Evolutionary conservation across 2,797 vertebrate species (phyloP).

Genomic region (Spinus olivaceus): DNA sequence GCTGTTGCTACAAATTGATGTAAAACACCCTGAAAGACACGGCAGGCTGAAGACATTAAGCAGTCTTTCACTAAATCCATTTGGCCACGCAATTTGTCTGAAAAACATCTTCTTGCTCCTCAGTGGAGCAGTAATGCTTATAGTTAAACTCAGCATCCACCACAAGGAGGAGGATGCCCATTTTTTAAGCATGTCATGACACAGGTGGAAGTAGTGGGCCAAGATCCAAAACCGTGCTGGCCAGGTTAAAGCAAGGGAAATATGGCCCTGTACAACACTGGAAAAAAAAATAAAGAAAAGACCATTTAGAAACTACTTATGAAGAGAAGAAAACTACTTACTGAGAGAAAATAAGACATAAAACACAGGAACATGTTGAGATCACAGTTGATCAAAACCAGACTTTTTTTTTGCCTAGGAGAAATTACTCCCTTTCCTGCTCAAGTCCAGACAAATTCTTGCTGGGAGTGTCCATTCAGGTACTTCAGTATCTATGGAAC

Average conservation of each 20-base stretch:
- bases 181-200: neutral
- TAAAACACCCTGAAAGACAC: neutral
- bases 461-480: neutral
- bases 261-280: neutral
- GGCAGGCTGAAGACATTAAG: neutral
- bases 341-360: neutral
- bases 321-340: neutral
- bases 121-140: neutral
- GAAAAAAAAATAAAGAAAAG: neutral
- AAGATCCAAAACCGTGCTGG: neutral
- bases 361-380: neutral
- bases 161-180: neutral
- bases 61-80: neutral
- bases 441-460: neutral
- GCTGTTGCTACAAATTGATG: neutral
- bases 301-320: slow-evolving; percentile 1
- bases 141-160: neutral
- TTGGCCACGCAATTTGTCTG: neutral
- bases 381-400: neutral
- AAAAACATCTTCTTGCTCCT: neutral
- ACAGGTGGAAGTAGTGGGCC: neutral
- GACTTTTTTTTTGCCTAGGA: neutral
- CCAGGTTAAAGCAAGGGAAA: neutral
- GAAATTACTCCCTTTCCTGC: neutral
- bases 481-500: neutral